Evolutionary conservation across 2,888 invertebrate genomes (phyloP).

Genomic region (Chirona hameri): DNA sequence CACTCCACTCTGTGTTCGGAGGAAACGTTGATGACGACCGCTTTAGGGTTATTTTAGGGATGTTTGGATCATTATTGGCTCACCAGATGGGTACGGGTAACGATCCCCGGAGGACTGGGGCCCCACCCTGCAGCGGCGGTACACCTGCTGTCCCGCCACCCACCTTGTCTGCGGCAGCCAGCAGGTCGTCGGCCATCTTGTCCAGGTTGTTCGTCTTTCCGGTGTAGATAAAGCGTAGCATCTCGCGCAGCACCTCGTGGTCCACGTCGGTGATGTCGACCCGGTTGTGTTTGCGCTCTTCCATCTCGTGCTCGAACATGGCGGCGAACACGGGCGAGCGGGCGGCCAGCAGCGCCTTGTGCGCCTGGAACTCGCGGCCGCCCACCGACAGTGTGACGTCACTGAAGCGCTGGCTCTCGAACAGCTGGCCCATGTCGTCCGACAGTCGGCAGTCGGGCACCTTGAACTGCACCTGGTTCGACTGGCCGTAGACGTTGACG

Average conservation of each 20-base stretch:
- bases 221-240: constrained; percentile 97
- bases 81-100: too few relatives aligned
- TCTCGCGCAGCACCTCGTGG: constrained; percentile 94
- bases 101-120: too few relatives aligned
- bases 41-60: too few relatives aligned
- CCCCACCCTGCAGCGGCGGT: too few relatives aligned
- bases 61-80: too few relatives aligned
- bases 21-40: too few relatives aligned
- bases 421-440: constrained; percentile 90
- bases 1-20: too few relatives aligned
- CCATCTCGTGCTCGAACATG: constrained; percentile 99
- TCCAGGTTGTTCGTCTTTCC: constrained; percentile 88
- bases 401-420: constrained; percentile 95
- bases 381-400: constrained; percentile 94
- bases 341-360: constrained; percentile 34
- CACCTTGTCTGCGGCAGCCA: constrained; percentile 59
- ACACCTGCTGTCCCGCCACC: too few relatives aligned
- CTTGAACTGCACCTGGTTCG: constrained; percentile 96
- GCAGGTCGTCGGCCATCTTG: constrained; percentile 96
- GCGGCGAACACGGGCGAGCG: constrained; percentile 60
- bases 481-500: constrained; percentile 98
- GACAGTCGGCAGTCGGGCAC: constrained; percentile 82
- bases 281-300: constrained; percentile 92
- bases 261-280: constrained; percentile 94
- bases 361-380: constrained; percentile 49